phyloP scores from a whole-genome alignment of 2,113 vertebrate genomes.

The Panthera leo region DNA sequence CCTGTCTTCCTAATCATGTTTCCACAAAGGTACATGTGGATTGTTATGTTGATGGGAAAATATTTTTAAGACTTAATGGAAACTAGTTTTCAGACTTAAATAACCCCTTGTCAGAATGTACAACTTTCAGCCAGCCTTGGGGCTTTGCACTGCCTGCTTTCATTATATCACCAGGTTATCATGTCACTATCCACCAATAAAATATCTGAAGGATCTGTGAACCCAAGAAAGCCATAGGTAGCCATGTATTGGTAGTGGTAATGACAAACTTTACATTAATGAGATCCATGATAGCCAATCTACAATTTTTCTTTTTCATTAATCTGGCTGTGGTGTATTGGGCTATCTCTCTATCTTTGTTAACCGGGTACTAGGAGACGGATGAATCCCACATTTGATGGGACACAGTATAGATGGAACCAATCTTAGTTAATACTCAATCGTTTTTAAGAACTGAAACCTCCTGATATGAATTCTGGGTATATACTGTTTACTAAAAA shows the following conservation, averaged over 20 bases:
- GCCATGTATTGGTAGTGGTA: background rate
- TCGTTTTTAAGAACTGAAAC: background rate
- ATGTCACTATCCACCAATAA: background rate
- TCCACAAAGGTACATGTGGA: background rate
- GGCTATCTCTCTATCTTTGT: background rate
- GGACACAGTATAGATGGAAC: background rate
- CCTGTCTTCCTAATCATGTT: background rate
- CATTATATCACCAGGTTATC: background rate
- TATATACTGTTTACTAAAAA: constrained; percentile 19
- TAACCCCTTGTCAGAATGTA: background rate
- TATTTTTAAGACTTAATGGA: background rate
- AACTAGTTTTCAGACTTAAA: background rate
- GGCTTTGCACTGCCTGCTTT: background rate
- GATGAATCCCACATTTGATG: background rate
- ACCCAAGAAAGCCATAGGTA: background rate
- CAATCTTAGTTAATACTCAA: background rate
- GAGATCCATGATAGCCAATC: background rate
- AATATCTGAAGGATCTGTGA: background rate
- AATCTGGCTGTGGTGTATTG: background rate
- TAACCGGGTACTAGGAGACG: background rate
- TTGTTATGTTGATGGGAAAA: background rate
- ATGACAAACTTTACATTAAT: background rate
- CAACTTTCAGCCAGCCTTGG: background rate
- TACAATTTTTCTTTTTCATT: background rate
- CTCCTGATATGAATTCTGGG: background rate